These are phyloP conservation scores for Bucco capensis DNA, from an alignment of 2,113 vertebrate genomes.

Conservation along the genomic window DNA sequence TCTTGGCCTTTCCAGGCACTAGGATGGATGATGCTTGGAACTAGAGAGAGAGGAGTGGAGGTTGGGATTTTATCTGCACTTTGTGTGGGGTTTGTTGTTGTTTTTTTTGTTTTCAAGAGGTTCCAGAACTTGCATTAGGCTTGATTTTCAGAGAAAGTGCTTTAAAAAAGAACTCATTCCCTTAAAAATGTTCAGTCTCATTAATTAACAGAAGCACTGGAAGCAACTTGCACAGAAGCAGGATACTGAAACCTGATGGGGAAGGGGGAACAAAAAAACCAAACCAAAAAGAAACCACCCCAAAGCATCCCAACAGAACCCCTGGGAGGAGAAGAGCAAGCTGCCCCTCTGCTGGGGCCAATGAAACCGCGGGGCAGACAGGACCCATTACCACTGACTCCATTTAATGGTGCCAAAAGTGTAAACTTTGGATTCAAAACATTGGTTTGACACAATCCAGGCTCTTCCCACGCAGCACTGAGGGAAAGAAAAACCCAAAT, in stretches of 20 bases:
- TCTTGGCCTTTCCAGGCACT: constrained; percentile 35
- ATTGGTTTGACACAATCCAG: constrained; percentile 3
- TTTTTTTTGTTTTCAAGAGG: background rate
- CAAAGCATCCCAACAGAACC: background rate
- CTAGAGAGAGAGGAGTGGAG: background rate
- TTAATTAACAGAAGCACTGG: constrained; percentile 65
- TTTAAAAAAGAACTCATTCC: constrained; percentile 48
- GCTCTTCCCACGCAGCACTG: background rate
- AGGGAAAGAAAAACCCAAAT: background rate
- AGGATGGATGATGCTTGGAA: constrained; percentile 23
- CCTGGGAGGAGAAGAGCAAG: background rate
- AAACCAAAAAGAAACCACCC: background rate
- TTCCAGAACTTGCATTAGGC: constrained; percentile 51
- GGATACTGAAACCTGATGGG: constrained; percentile 9
- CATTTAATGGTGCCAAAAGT: constrained; percentile 5
- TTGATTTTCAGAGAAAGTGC: constrained; percentile 57
- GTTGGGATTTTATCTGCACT: background rate
- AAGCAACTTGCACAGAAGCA: constrained; percentile 60
- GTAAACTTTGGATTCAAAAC: constrained; percentile 54
- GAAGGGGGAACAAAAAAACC: background rate
- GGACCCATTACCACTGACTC: background rate
- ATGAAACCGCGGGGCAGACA: constrained; percentile 40
- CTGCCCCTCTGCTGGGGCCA: background rate
- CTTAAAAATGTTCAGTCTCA: constrained; percentile 51
- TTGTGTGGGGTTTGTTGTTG: background rate